Evolutionary conservation across 1,140 invertebrate species (phyloP), one percentile per base, ranked within the genome.

Genomic region (Brevipalpus yothersi): DNA sequence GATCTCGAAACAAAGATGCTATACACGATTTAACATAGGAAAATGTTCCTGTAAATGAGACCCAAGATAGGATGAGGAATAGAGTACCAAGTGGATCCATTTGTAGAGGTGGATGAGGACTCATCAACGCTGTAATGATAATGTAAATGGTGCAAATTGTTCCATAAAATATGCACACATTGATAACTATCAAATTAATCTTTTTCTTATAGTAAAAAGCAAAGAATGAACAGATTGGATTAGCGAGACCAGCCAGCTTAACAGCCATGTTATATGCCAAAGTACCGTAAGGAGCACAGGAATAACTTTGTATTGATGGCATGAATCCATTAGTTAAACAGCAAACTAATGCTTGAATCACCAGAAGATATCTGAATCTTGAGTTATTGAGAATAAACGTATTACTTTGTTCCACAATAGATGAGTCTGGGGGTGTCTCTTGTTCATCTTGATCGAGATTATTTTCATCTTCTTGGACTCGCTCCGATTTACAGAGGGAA

Each of bases 231-330:
- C 84, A 83, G n/a, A 81, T 66, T 4, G 88, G 87, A 71, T 84
- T 85, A 41, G 86, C 82, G 71, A 90, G 83, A 13, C 80, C 79
- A n/a, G 81, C 77, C 40, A 92, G 70, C 3, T 82, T 82, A 15
- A 84, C 81, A 9, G 83, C 77, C 65, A 89, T 74, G 70, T 90
- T 86, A 72, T 89, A 92, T 0, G 82, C 79, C 11, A 75, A 68
- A 63, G 79, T 80, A 3, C 88, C 87, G 68, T 92, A 94, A 0
- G 88, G 86, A 58, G 88, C 72, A 70, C 83, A 84, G 1, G 87
- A 86, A 69, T 82, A 94, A 0, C 86, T 82, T 69, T 91, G 84
- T 54, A 91, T 79, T 58, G 83, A 82, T 4, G 84, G 82, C 59
- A 92, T 74, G 53, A 83, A 77, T 51, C 84, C 86, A 67, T 90